These are phyloP conservation scores for Ciconia nigra DNA, from an alignment of 2,797 vertebrate species.

Conservation along the genomic window DNA sequence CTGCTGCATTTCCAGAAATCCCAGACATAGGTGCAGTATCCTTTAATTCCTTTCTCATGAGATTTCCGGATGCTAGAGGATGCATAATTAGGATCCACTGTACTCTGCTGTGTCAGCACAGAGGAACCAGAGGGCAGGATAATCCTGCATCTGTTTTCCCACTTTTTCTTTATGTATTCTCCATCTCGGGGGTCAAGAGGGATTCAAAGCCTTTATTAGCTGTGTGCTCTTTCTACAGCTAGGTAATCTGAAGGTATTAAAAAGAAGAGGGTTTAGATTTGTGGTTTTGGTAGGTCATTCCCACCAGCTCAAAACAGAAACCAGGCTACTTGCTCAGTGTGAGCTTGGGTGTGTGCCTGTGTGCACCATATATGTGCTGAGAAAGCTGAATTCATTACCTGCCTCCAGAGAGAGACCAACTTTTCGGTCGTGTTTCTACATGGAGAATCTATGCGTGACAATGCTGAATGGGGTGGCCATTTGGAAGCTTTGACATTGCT, in stretches of 20 bases:
- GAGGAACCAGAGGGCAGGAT: not conserved
- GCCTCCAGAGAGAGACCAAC: not conserved
- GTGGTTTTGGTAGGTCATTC: not conserved
- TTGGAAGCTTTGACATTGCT: not conserved
- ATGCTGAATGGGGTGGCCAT: not conserved
- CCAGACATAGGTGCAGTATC: not conserved
- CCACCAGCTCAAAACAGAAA: not conserved
- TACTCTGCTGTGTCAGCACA: not conserved
- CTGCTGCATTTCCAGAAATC: not conserved
- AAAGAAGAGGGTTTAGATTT: not conserved
- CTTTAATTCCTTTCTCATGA: slow-evolving; percentile 17
- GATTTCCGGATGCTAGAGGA: not conserved
- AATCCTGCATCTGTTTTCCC: not conserved
- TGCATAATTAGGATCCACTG: not conserved
- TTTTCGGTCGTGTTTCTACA: not conserved
- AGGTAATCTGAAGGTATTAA: not conserved
- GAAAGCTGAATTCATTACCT: not conserved
- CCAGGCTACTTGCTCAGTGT: not conserved
- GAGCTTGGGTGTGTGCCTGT: not conserved
- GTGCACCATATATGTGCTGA: rapidly evolving
- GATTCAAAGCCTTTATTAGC: slow-evolving; percentile 5
- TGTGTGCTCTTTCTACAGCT: not conserved
- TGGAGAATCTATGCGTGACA: not conserved
- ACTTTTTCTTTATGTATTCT: not conserved
- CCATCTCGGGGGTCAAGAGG: not conserved